These are phyloP conservation scores for Thunnus maccoyii DNA, from an alignment of 2,113 vertebrate genomes.

Conservation along the genomic window DNA sequence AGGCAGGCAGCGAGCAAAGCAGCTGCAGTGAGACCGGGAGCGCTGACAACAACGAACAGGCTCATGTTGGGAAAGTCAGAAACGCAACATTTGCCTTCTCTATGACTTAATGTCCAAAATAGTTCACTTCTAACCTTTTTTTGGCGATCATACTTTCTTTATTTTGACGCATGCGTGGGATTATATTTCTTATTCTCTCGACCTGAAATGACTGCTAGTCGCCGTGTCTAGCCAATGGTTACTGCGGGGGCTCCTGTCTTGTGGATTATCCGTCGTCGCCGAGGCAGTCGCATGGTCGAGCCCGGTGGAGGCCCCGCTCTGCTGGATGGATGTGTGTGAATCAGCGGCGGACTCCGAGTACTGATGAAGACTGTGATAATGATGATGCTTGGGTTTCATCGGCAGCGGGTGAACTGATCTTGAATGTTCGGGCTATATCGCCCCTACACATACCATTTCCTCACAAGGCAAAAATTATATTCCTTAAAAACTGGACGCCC, in stretches of 20 bases:
- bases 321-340: constrained; percentile 79
- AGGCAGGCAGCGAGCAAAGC: constrained; percentile 60
- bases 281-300: constrained; percentile 75
- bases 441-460: constrained; percentile 70
- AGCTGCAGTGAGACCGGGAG: constrained; percentile 71
- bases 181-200: constrained; percentile 46
- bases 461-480: constrained; percentile 65
- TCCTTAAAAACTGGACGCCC: constrained; percentile 86
- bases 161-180: constrained; percentile 47
- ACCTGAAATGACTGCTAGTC: constrained; percentile 62
- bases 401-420: constrained; percentile 81
- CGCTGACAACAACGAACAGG: constrained; percentile 61
- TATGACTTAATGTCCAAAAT: background rate
- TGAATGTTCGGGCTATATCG: constrained; percentile 76
- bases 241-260: constrained; percentile 74
- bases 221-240: constrained; percentile 76
- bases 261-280: constrained; percentile 81
- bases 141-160: background rate
- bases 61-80: constrained; percentile 53
- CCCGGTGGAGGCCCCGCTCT: constrained; percentile 82
- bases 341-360: constrained; percentile 61
- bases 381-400: constrained; percentile 73
- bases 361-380: constrained; percentile 71
- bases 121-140: background rate
- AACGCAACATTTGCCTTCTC: constrained; percentile 39